These are phyloP conservation scores for Acanthochromis polyacanthus DNA, from an alignment of 2,113 vertebrate genomes.

Conservation along the genomic window DNA sequence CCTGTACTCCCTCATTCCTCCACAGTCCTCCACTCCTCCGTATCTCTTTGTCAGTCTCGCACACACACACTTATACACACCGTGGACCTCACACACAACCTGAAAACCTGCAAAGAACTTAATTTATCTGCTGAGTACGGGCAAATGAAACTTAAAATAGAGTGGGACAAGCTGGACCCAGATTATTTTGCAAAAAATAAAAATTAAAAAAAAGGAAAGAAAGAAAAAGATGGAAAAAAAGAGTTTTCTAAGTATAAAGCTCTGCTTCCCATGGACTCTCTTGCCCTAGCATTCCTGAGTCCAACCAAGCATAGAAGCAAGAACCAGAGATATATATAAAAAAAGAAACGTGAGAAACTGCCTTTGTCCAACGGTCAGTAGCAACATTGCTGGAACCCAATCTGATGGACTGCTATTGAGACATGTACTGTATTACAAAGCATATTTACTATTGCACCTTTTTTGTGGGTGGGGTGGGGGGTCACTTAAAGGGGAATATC, in stretches of 20 bases:
- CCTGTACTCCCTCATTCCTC: constrained; percentile 80
- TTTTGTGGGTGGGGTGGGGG: neutral
- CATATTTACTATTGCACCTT: constrained; percentile 61
- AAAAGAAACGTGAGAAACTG: constrained; percentile 21
- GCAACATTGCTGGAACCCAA: constrained; percentile 20
- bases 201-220: neutral
- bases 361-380: constrained; percentile 44
- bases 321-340: constrained; percentile 44
- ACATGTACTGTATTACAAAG: constrained; percentile 62
- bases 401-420: constrained; percentile 25
- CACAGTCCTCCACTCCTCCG: constrained; percentile 55
- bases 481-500: constrained; percentile 62
- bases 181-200: constrained; percentile 16
- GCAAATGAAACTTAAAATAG: constrained; percentile 56
- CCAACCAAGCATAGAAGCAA: constrained; percentile 41
- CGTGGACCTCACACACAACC: constrained; percentile 71
- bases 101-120: constrained; percentile 75
- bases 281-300: constrained; percentile 62
- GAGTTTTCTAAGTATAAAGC: constrained; percentile 51
- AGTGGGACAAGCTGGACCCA: constrained; percentile 41
- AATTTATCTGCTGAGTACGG: constrained; percentile 59
- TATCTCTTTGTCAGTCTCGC: constrained; percentile 37
- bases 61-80: constrained; percentile 22
- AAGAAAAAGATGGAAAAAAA: neutral
- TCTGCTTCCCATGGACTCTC: constrained; percentile 52